These are phyloP conservation scores for Bilobella aurantiaca DNA, from an alignment of 1,140 invertebrate genomes.

Conservation along the genomic window DNA sequence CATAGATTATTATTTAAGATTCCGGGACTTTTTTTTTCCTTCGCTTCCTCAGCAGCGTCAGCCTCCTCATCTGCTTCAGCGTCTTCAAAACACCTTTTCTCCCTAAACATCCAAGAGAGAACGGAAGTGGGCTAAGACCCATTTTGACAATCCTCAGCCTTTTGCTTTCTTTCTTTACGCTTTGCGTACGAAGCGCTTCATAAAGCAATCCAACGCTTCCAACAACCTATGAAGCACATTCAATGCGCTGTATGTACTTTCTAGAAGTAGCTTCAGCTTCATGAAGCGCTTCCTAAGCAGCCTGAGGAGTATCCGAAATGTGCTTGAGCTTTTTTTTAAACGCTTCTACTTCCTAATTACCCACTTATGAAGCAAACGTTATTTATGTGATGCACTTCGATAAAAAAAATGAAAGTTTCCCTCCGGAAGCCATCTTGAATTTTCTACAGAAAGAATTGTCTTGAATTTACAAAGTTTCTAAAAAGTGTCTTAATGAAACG, in stretches of 20 bases:
- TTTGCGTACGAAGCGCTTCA: neutral
- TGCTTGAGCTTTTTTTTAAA: too few species aligned
- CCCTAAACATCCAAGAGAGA: neutral
- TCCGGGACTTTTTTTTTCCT: neutral
- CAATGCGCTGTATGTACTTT: too few species aligned
- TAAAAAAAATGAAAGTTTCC: too few species aligned
- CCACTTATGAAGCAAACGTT: neutral
- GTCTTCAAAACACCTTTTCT: neutral
- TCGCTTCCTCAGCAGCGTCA: neutral
- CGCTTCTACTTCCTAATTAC: neutral
- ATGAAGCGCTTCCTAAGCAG: too few species aligned
- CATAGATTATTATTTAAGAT: slow-evolving; percentile 10
- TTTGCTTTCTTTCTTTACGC: too few species aligned
- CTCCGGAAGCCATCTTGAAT: too few species aligned
- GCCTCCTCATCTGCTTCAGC: neutral
- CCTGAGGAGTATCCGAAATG: neutral
- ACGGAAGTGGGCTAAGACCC: neutral
- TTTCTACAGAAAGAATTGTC: too few species aligned
- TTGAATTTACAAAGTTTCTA: too few species aligned
- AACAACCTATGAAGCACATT: neutral
- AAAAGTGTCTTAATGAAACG: too few species aligned
- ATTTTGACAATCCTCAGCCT: neutral
- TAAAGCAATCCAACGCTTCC: neutral
- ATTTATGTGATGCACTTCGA: neutral
- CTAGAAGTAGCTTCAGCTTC: too few species aligned